Evolutionary conservation across 2,797 vertebrate genomes (phyloP).

Genomic region (Megaceryle alcyon): DNA sequence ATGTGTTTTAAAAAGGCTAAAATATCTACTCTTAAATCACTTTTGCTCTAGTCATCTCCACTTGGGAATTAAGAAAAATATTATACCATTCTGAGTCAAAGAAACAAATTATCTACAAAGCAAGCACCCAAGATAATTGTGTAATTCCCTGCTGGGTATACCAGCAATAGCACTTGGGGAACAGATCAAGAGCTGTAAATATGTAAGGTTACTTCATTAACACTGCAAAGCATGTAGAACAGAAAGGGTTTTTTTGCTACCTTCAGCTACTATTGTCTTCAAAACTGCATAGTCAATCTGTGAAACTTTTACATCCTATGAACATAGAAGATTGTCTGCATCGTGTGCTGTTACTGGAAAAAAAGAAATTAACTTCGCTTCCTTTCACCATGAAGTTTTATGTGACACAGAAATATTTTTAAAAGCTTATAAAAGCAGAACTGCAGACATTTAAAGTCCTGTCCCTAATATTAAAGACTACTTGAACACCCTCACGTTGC

Average conservation of each 20-base stretch:
- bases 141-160: background rate
- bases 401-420: background rate
- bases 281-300: background rate
- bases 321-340: background rate
- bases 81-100: background rate
- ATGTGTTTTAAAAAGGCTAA: background rate
- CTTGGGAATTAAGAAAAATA: background rate
- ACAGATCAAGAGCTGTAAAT: background rate
- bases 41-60: background rate
- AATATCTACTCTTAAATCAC: background rate
- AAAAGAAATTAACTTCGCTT: background rate
- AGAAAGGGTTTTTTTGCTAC: background rate
- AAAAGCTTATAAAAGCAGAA: background rate
- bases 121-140: background rate
- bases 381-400: background rate
- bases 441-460: background rate
- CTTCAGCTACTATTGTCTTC: background rate
- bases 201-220: background rate
- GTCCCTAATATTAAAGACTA: conserved; percentile 8
- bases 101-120: background rate
- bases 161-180: conserved; percentile 3
- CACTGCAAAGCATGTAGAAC: background rate
- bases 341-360: background rate
- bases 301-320: background rate
- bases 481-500: conserved; percentile 1